Base-by-base conservation (phyloP, 1,140 invertebrate genomes). In the Heliconius eleuchia region DNA sequence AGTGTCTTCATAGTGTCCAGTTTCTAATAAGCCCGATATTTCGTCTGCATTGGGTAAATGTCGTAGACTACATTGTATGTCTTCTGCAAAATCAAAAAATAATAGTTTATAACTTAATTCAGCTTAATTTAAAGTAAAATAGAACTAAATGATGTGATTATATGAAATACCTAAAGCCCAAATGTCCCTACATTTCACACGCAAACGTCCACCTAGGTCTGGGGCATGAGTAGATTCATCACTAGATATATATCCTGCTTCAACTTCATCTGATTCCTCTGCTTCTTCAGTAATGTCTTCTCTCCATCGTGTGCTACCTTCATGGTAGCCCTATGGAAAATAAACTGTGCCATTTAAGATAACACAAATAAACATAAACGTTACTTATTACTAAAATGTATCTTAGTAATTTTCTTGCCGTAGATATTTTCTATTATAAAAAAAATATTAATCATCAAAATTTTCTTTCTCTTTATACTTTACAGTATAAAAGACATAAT, bases 181-280 rank as follows among this genome's bases (percentile, higher is more conserved):
- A 79, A 96, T 95, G 83, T 95, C 95, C 76, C 91, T 91, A 18
- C 94, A 90, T 34, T 93, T 95, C 1, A 92, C 87, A 74, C 94
- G 87, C 34, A 91, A 81, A 16, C 93, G 85, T 74, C 93, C 92
- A 18, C 92, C 95, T 27, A 93, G 89, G 77, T 95, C 95, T 50
- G 86, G 92, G 18, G 93, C 95, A 8, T 95, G 94, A 1, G 88
- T 95, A 0, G 93, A 93, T 73, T 95, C 95, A 76, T 96, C 95
- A 79, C 95, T 95, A 57, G 95, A 95, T 73, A 96, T 96, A 85
- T 95, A 95, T 6, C 88, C 92, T 2, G 86, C 88, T 46, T 92
- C 93, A 11, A 85, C 81, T 73, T 95, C 94, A 55, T 94, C 94
- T 11, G 91, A 89, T 74, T 92, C 92, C 71, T 92, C 91, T 6